A percentile compares a stretch with the other conserved stretches of the same genome.
These are phyloP conservation scores for Bergia sp. DNA, from an alignment of 92 coral and sea anemone species.

Conservation along the genomic window DNA sequence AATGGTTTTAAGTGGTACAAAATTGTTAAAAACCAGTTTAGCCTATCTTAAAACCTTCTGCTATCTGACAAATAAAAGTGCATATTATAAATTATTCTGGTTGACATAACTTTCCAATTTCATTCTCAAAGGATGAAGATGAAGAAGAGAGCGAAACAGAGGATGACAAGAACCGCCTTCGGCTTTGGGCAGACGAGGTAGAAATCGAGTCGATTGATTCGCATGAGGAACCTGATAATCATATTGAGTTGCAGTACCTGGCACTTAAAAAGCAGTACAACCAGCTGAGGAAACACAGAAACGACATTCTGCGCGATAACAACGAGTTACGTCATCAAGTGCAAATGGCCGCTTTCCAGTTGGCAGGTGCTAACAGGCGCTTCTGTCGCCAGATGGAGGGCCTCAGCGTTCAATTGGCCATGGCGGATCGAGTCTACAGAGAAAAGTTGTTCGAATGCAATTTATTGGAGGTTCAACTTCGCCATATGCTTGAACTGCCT, in stretches of 20 bases:
- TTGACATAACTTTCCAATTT: neutral
- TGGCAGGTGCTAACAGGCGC: slow-evolving; percentile 91
- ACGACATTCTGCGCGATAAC: slow-evolving; percentile 91
- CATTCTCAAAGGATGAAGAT: slow-evolving; percentile 16
- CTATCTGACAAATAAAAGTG: neutral
- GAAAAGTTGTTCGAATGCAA: slow-evolving; percentile 94
- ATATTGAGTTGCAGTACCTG: slow-evolving; percentile 62
- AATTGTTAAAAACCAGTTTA: too few species aligned
- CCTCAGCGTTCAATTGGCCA: slow-evolving; percentile 79
- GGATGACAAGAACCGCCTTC: slow-evolving; percentile 3
- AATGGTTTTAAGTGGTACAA: too few species aligned
- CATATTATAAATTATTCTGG: neutral
- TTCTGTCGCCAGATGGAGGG: slow-evolving; percentile 94
- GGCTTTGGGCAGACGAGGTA: slow-evolving; percentile 73
- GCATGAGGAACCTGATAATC: slow-evolving; percentile 63
- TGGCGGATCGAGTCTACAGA: slow-evolving; percentile 91
- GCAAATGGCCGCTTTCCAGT: slow-evolving; percentile 94
- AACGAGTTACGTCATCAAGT: slow-evolving; percentile 90
- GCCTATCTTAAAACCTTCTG: too few species aligned
- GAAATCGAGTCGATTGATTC: slow-evolving; percentile 65
- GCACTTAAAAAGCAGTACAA: slow-evolving; percentile 81
- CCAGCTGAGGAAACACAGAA: slow-evolving; percentile 91
- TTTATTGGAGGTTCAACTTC: slow-evolving; percentile 88
- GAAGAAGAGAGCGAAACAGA: slow-evolving; percentile 7
- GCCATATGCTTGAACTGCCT: slow-evolving; percentile 74